phyloP scores from a whole-genome alignment of 92 coral and sea anemone genomes.

The Porites divaricata region DNA sequence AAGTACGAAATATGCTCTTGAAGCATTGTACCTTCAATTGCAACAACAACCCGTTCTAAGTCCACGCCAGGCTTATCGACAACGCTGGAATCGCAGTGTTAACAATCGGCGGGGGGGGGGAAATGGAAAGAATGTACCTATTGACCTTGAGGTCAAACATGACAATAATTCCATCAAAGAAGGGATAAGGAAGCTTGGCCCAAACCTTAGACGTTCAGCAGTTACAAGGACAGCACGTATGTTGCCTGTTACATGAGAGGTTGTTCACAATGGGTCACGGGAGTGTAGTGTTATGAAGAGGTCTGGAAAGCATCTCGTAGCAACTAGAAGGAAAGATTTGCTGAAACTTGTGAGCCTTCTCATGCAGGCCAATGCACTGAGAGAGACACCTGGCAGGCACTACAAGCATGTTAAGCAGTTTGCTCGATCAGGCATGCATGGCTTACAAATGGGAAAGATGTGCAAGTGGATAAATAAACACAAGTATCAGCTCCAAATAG shows the following conservation, averaged over 20 bases:
- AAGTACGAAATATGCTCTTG: conserved; percentile 54
- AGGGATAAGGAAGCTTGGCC: conserved; percentile 32
- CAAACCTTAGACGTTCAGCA: conserved; percentile 6
- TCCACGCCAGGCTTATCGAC: conserved; percentile 40
- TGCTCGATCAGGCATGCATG: conserved; percentile 22
- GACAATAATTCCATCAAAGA: conserved; percentile 28
- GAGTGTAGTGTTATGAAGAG: conserved; percentile 49
- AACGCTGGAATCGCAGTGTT: conserved; percentile 28
- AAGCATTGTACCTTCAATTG: conserved; percentile 46
- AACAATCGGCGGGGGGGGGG: conserved; percentile 12
- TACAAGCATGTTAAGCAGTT: conserved; percentile 32
- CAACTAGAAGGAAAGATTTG: conserved; percentile 30
- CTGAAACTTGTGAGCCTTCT: conserved; percentile 35
- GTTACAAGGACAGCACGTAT: conserved; percentile 31
- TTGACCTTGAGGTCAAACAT: conserved; percentile 30
- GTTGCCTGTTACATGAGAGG: conserved; percentile 25
- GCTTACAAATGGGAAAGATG: conserved; percentile 28
- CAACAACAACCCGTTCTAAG: conserved; percentile 33
- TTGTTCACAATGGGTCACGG: conserved; percentile 11
- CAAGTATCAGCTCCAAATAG: conserved; percentile 21
- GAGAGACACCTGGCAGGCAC: conserved; percentile 34
- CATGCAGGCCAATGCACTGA: conserved; percentile 33
- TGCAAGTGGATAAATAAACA: conserved; percentile 60
- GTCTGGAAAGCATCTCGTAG: conserved; percentile 48
- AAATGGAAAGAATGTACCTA: conserved; percentile 21